Evolutionary conservation across 2,797 vertebrate genomes (phyloP), one percentile per base, ranked within the genome.

Genomic region (Sebastes baramenuke): DNA sequence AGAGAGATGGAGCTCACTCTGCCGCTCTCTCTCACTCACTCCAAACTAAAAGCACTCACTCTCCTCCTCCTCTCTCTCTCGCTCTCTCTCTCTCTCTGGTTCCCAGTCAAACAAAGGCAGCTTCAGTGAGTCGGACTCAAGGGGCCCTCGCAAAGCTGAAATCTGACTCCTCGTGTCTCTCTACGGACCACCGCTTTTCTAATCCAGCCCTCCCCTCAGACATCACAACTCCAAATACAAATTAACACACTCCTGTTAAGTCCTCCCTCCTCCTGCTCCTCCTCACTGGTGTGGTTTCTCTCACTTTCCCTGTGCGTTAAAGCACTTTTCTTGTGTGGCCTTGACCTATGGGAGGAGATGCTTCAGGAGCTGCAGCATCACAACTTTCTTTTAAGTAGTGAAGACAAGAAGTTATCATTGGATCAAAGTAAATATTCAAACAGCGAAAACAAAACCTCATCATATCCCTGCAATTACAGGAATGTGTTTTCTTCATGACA

Each of bases 61-160:
- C 79, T 74, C 77, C 73, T 74, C 60, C 80, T 90, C 77, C 32
- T 73, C 72, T 81, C 60, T 74, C 62, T n/a, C 67, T 58, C 78
- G 30, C 73, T 22, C 85, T 67, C 89, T 73, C 82, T 82, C 89
- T 80, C 88, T 77, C 77, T 84, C 77, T 79, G 84, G 66, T 88
- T 89, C 77, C 92, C 90, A 93, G 89, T 94, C 95, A 95, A 95
- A 98, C 97, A 97, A 97, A 97, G 96, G 94, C 96, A 93, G 96
- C 96, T 96, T 97, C 94, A 97, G 96, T 95, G 94, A 81, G 80
- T 89, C 82, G 81, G 94, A 95, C 92, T 96, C 93, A 78, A 84
- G 90, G 93, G 87, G 85, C 80, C 93, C 95, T 96, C 81, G 91
- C 91, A 86, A 52, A 94, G 83, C 94, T 97, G 97, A 97, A 98